phyloP scores from a whole-genome alignment of 2,113 vertebrate species.

The Nannospalax galili region DNA sequence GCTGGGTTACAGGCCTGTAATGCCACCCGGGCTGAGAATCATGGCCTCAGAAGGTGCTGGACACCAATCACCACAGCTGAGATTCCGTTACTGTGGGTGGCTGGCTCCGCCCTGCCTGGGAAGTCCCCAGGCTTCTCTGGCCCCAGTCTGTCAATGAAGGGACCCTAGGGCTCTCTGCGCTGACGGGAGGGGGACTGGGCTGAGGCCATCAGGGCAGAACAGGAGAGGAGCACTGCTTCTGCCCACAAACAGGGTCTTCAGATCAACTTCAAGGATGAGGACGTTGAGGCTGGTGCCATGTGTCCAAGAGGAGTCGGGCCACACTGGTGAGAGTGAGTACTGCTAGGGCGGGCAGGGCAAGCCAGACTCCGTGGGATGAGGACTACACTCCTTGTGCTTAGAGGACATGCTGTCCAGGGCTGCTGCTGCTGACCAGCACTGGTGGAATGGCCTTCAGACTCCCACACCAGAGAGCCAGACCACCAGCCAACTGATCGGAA shows the following conservation, averaged over 20 bases:
- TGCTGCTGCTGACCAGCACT: rapidly evolving
- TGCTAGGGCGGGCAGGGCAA: background rate
- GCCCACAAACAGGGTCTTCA: background rate
- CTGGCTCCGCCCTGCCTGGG: background rate
- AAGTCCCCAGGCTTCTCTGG: background rate
- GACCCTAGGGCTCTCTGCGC: background rate
- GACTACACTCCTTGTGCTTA: rapidly evolving
- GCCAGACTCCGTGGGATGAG: rapidly evolving
- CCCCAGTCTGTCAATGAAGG: background rate
- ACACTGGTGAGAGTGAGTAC: rapidly evolving
- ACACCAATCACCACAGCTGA: background rate
- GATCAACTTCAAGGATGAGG: background rate
- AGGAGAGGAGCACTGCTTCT: background rate
- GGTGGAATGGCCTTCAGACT: no score
- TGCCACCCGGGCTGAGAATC: constrained; percentile 62
- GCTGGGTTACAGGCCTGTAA: constrained; percentile 64
- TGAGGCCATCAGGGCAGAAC: background rate
- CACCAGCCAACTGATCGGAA: background rate
- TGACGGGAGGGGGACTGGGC: no score
- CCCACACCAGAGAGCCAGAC: background rate
- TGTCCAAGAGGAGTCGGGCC: background rate
- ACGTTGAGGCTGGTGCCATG: rapidly evolving
- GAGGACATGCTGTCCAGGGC: rapidly evolving
- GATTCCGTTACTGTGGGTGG: constrained; percentile 28
- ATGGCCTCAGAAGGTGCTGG: background rate